Base-by-base conservation (phyloP, 2,797 vertebrate species). In the Coracias cyanogaster region DNA sequence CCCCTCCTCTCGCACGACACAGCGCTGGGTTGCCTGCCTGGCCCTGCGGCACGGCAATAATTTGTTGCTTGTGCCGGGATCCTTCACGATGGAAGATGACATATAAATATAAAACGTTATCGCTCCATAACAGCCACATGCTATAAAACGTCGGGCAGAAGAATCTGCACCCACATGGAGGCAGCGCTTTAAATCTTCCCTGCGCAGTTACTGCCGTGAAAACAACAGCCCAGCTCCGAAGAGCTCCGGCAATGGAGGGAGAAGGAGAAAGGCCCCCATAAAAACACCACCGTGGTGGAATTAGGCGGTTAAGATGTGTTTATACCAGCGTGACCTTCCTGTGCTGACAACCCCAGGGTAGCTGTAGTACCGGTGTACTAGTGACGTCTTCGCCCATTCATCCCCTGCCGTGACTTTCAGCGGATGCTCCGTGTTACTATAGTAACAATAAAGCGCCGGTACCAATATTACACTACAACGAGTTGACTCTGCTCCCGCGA, bases 31-130 rank as follows among this genome's bases (percentile, higher is more conserved):
- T 79, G 67, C 82, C 86, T 85, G 96, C 67, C 84, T 14, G 69
- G 86, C 91, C 94, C 89, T 66, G 95, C 95, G 29, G 92, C 55
- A 10, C 20, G 1, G 72, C 93, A 72, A 39, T 95, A 90, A 96
- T 96, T 96, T 96, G 95, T 87, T 73, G 94, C 86, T 70, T 58
- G 86, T 37, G 92, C 86, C 1, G 89, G 81, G 83, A 92, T 94
- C 94, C 95, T 96, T 96, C 95, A 86, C 25, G 33, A 86, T 90
- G 95, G 95, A 94, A 96, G 94, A 97, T 97, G 96, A 96, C 93
- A 96, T 77, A 96, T 79, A 96, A 96, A 94, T 94, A 97, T 96
- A 97, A 97, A 96, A 95, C 65, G 89, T 97, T 97, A 97, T 97
- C 95, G 67, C 95, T 96, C 89, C 92, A 35, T 94, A 97, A 96